These are phyloP conservation scores for Uria aalge DNA, from an alignment of 2,113 vertebrate genomes.

Conservation along the genomic window DNA sequence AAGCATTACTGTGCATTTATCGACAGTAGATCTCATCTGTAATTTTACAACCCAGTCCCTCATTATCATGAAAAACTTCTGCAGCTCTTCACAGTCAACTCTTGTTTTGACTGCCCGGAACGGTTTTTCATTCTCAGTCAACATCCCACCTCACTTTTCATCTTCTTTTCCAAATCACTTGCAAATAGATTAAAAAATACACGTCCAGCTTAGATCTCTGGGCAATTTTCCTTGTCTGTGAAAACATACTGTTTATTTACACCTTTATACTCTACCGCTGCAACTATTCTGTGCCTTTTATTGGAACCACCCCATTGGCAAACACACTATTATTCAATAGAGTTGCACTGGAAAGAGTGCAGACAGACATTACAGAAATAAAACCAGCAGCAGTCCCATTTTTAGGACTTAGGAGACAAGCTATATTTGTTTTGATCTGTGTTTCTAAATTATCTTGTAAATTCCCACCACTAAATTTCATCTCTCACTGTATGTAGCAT, in stretches of 20 bases:
- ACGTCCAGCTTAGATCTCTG: neutral
- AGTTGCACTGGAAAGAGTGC: neutral
- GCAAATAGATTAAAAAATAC: neutral
- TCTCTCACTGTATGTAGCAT: neutral
- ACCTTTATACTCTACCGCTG: neutral
- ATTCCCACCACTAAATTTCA: neutral
- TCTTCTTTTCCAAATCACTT: neutral
- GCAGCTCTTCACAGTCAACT: neutral
- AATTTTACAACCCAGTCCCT: slow-evolving; percentile 5
- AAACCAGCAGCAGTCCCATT: neutral
- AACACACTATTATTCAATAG: neutral
- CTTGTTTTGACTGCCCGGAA: slow-evolving; percentile 17
- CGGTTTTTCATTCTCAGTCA: slow-evolving; percentile 10
- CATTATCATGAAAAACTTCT: slow-evolving; percentile 47
- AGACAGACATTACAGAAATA: neutral
- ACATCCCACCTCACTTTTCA: neutral
- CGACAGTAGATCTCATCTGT: slow-evolving; percentile 1
- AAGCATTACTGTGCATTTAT: slow-evolving; percentile 53
- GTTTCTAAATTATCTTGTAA: neutral
- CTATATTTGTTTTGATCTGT: neutral
- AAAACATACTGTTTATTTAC: slow-evolving; percentile 9
- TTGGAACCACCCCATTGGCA: neutral
- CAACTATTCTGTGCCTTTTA: neutral
- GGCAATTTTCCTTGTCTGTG: neutral
- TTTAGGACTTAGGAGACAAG: neutral